Evolutionary conservation across 23 tunicate species (phyloP).

Genomic region (Clavelina lepadiformis): DNA sequence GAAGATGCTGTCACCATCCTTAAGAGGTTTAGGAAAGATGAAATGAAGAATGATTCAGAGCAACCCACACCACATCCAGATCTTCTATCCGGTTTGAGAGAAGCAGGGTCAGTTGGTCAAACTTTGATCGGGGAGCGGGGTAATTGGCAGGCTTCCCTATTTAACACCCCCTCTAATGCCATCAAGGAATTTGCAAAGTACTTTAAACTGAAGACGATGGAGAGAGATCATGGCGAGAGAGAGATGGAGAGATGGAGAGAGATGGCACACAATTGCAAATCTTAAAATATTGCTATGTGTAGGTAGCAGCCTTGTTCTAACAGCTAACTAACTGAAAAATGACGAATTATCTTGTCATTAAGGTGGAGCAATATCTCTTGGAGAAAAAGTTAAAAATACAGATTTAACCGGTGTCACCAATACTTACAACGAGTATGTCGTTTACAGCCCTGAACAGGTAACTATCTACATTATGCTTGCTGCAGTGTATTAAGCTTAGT

Average conservation of each 20-base stretch:
- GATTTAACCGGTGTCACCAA: constrained; percentile 52
- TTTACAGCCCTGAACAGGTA: constrained; percentile 85
- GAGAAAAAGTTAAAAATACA: constrained; percentile 64
- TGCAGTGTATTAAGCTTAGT: too few species aligned
- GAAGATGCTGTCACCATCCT: constrained; percentile 81
- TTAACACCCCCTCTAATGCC: constrained; percentile 84
- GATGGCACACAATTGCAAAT: too few species aligned
- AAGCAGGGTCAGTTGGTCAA: constrained; percentile 77
- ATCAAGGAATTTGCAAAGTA: constrained; percentile 92
- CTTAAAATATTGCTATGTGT: too few species aligned
- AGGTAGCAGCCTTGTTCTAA: too few species aligned
- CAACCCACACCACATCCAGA: constrained; percentile 74
- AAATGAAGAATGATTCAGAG: constrained; percentile 64
- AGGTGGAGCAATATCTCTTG: constrained; percentile 88
- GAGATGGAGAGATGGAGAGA: too few species aligned
- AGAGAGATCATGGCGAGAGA: constrained; percentile 69
- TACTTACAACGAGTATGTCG: constrained; percentile 78
- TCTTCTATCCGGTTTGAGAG: constrained; percentile 73
- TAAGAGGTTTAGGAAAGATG: constrained; percentile 88
- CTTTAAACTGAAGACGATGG: constrained; percentile 95
- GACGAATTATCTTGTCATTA: too few species aligned
- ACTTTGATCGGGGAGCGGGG: constrained; percentile 85
- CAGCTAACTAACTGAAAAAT: too few species aligned
- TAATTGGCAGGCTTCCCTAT: constrained; percentile 93
- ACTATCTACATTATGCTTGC: too few species aligned